Evolutionary conservation across 2,113 vertebrate species (phyloP).

Genomic region (Gadus chalcogrammus): DNA sequence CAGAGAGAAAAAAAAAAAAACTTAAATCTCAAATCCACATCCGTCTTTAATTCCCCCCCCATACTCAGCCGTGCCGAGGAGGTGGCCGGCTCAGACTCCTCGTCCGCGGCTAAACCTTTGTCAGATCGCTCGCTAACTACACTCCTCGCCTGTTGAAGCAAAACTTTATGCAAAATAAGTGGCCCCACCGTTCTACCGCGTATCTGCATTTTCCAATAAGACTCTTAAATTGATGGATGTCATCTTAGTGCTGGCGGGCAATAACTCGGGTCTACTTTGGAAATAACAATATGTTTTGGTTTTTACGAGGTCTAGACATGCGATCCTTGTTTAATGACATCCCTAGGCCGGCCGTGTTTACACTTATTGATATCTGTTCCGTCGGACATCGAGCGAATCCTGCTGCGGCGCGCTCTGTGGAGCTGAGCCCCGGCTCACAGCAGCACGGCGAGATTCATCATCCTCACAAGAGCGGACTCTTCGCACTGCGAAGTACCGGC

Average conservation of each 20-base stretch:
- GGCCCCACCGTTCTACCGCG: conserved; percentile 71
- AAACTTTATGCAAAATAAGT: conserved; percentile 74
- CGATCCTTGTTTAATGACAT: conserved; percentile 70
- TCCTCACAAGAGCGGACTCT: too few species aligned
- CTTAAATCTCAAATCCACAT: conserved; percentile 68
- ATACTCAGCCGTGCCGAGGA: not conserved
- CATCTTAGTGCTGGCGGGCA: conserved; percentile 67
- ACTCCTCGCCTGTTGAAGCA: conserved; percentile 60
- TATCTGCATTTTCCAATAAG: conserved; percentile 76
- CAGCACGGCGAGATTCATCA: too few species aligned
- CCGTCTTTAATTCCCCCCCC: conserved; percentile 31
- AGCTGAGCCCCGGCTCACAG: too few species aligned
- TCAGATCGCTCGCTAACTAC: conserved; percentile 62
- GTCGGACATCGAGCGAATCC: not conserved
- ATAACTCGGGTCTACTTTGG: conserved; percentile 54
- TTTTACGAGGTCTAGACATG: conserved; percentile 68
- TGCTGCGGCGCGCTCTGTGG: too few species aligned
- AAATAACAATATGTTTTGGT: conserved; percentile 67
- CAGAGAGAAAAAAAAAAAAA: conserved; percentile 60
- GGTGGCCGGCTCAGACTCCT: not conserved
- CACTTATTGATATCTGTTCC: conserved; percentile 64
- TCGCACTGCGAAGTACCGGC: too few species aligned
- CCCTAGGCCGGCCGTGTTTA: conserved; percentile 62
- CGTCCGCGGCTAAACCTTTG: conserved; percentile 35
- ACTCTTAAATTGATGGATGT: conserved; percentile 74